Base-by-base conservation (phyloP, 2,888 invertebrate species). In the Copidosoma aretas region DNA sequence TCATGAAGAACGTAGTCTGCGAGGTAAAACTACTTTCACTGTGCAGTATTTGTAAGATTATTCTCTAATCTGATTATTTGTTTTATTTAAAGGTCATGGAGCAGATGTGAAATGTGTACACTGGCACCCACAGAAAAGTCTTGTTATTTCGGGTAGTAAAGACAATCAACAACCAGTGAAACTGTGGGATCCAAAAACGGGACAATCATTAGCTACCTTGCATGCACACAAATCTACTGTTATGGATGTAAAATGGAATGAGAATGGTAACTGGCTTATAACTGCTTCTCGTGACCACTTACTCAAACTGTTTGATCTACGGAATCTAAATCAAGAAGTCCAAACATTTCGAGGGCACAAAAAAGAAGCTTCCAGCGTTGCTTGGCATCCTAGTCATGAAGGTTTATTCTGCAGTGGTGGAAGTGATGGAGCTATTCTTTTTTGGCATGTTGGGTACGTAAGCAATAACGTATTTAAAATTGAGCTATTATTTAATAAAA, bases 151-250 rank as follows among this genome's bases (percentile, higher is more conserved):
- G 1, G 99, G 99, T 19, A 98, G 98, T 83, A 98, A 99, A 86
- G 99, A 99, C 84, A 98, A 97, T 83, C 99, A 99, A 82, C 99
- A 99, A 82, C 99, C 99, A 3, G 95, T 99, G 51, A 99, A 99
- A 85, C 86, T 99, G 60, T 99, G 99, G 99, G 99, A 99, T 87
- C 98, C 99, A 3, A 97, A 97, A 84, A 92, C 93, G 65, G 98
- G 98, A 10, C 92, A 93, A 74, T 95, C 97, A 56, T 86, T 99
- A 64, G 96, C 98, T 21, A 99, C 98, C 51, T 86, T 99, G 89
- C 98, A 99, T 85, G 98, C 98, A 54, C 99, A 99, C 85, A 99
- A 99, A 86, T 97, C 96, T 65, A 98, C 99, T 39, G 99, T 99
- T 17, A 98, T 98, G 97, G 97, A 98, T 84, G 89, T 98, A 32